Evolutionary conservation across 2,888 invertebrate genomes (phyloP).

Genomic region (Pachydiplax longipennis): DNA sequence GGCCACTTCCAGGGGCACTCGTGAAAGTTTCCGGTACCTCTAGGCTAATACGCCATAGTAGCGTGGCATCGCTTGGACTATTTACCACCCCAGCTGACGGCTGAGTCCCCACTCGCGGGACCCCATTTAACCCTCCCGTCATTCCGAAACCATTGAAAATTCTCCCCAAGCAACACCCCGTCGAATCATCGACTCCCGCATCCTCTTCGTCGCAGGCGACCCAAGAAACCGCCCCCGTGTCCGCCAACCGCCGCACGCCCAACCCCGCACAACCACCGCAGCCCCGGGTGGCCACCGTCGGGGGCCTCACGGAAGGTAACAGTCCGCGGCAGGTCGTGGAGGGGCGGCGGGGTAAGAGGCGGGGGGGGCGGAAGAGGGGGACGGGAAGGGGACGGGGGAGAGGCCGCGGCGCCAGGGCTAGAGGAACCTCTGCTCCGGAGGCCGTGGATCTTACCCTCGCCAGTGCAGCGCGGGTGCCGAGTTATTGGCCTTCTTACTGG

Average conservation of each 20-base stretch:
- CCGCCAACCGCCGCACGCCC: neutral
- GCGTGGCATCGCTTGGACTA: too few species aligned
- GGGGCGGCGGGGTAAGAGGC: slow-evolving; percentile 37
- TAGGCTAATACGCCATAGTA: too few species aligned
- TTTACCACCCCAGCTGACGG: too few species aligned
- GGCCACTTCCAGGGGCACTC: too few species aligned
- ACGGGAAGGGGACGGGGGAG: slow-evolving; percentile 43
- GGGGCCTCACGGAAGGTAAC: slow-evolving; percentile 29
- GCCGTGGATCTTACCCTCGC: slow-evolving; percentile 63
- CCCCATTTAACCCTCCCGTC: neutral
- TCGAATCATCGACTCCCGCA: neutral
- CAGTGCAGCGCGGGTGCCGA: slow-evolving; percentile 4
- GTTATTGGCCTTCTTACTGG: slow-evolving; percentile 36
- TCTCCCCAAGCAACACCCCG: neutral
- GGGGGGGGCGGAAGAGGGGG: slow-evolving; percentile 30
- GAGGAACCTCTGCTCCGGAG: slow-evolving; percentile 55
- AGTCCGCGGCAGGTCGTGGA: slow-evolving; percentile 41
- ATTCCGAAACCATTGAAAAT: neutral
- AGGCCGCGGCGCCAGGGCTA: slow-evolving; percentile 51
- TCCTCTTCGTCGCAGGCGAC: neutral
- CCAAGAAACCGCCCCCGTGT: neutral
- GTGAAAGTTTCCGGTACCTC: too few species aligned
- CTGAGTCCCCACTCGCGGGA: neutral
- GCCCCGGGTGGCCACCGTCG: slow-evolving; percentile 2
- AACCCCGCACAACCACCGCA: neutral